Base-by-base conservation (phyloP, 1,140 invertebrate species). In the Glomeris maerens region DNA sequence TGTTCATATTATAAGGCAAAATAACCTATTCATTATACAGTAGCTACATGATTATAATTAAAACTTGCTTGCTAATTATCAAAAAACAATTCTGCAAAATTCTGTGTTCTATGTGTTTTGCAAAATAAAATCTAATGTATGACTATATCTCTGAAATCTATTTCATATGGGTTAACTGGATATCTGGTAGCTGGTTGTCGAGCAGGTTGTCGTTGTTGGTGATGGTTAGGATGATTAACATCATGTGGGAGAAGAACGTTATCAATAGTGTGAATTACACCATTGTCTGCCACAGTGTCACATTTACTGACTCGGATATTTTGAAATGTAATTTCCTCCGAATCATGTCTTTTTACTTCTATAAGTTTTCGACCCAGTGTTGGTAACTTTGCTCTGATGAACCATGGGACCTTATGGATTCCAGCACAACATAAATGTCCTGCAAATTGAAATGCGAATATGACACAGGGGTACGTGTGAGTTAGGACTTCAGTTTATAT, bases 381-480 rank as follows among this genome's bases (percentile, higher is more conserved):
- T 45, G 72, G 66, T 13, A 75, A 70, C 26, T 66, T 63, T 38
- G 66, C 70, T 29, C 69, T 71, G 55, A 76, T 71, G 23, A 72
- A 69, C 70, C 70, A 76, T 13, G 67, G 65, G 52, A 68, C 67
- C 3, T 68, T 67, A 41, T 71, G 69, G 36, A 76, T 69, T 28
- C 74, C 75, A 20, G 74, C 64, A 55, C 76, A 78, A 60, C 76
- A 78, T n/a, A 78, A 59, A 14, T 72, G 66, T 62, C 78, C 76
- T 71, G 60, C 5, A 60, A 62, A 52, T 31, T 20, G 49, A 55
- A 52, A 40, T 31, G 14, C 13, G 13, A 40, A 47, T 40, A 52
- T 38, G 20, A 41, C 22, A 10, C 20, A 36, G 27, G 27, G n/a
- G 29, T 52, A 13, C 29, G 21, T n/a, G 20, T 7, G 4, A 52